Evolutionary conservation across 2,113 vertebrate species (phyloP).

Genomic region (Rhabdornis inornatus): DNA sequence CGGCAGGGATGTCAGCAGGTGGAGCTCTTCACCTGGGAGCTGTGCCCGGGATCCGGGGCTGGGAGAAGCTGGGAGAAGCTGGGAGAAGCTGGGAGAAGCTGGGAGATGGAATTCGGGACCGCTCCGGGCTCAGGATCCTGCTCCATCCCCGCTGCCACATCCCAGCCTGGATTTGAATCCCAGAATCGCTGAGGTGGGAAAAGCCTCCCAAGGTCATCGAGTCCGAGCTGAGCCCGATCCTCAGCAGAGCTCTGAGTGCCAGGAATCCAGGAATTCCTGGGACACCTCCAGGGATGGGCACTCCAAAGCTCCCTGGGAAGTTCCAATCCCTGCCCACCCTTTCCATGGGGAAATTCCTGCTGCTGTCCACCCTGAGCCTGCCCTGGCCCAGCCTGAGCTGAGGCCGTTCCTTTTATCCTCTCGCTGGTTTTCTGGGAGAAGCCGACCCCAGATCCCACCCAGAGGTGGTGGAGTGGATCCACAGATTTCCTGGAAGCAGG

Average conservation of each 20-base stretch:
- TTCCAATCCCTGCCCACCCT: fast-evolving
- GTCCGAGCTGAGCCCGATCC: neutral
- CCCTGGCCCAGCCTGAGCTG: neutral
- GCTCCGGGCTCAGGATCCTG: neutral
- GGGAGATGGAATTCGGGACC: neutral
- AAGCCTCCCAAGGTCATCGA: neutral
- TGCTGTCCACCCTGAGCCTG: neutral
- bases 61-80: too few species aligned
- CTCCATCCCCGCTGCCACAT: fast-evolving
- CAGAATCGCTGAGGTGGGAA: neutral
- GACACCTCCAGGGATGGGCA: neutral
- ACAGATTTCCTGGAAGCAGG: neutral
- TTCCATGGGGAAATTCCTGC: neutral
- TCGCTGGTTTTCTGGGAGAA: neutral
- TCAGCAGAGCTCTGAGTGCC: neutral
- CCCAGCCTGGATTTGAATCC: neutral
- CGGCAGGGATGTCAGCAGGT: neutral
- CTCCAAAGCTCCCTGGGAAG: neutral
- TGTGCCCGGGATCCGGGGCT: neutral
- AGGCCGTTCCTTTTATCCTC: neutral
- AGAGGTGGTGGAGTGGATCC: neutral
- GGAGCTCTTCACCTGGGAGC: conserved; percentile 17
- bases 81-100: too few species aligned
- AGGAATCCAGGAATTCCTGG: neutral
- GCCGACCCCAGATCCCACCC: neutral